These are phyloP conservation scores for Latheticus oryzae DNA, from an alignment of 2,888 invertebrate genomes.

Conservation along the genomic window DNA sequence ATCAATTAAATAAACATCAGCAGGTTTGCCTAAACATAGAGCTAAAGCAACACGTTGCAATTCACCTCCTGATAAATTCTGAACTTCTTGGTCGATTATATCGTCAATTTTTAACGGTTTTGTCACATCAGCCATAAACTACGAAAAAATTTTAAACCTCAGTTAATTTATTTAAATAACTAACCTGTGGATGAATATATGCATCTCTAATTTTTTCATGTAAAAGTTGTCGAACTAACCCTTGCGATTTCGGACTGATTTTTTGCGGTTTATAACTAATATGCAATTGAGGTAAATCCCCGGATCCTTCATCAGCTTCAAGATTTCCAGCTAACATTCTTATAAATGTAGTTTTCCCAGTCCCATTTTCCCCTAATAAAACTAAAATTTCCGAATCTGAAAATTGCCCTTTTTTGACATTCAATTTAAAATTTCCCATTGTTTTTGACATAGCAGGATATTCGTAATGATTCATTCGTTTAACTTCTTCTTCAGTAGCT, in stretches of 20 bases:
- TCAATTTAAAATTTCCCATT: constrained; percentile 82
- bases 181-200: constrained; percentile 95
- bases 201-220: constrained; percentile 98
- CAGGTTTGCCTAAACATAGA: constrained; percentile 97
- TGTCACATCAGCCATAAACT: constrained; percentile 99
- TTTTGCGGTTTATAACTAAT: constrained; percentile 99
- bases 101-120: constrained; percentile 97
- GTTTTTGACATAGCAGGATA: constrained; percentile 94
- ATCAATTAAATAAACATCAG: constrained; percentile 98
- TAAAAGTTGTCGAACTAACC: constrained; percentile 89
- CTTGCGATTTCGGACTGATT: constrained; percentile 97
- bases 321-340: constrained; percentile 97
- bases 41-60: constrained; percentile 97
- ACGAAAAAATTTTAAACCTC: constrained; percentile 52
- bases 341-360: constrained; percentile 99
- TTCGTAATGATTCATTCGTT: constrained; percentile 95
- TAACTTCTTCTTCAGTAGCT: constrained; percentile 96
- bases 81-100: constrained; percentile 98
- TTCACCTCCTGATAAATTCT: constrained; percentile 99
- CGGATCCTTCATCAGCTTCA: constrained; percentile 85
- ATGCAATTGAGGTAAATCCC: constrained; percentile 87
- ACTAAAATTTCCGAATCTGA: constrained; percentile 99
- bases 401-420: constrained; percentile 91
- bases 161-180: not conserved
- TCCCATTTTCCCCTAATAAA: constrained; percentile 96